These are phyloP conservation scores for Microcebus lehilahytsara DNA, from an alignment of 2,113 vertebrate species.

Conservation along the genomic window DNA sequence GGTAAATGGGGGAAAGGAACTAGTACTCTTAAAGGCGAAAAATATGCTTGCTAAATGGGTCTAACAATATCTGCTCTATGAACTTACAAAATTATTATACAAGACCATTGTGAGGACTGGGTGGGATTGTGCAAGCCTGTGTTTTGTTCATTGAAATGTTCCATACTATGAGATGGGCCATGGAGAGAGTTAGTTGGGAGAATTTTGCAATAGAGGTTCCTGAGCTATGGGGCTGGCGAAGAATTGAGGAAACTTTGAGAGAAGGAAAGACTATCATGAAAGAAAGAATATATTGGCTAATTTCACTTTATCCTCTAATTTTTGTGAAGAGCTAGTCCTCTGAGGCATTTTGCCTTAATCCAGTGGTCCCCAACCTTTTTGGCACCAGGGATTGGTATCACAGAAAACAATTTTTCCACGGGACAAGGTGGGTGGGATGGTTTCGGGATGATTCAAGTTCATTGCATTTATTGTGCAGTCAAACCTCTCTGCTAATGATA, in stretches of 20 bases:
- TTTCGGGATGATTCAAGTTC: too few species aligned
- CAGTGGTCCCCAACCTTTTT: too few species aligned
- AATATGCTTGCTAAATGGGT: background rate
- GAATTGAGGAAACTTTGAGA: background rate
- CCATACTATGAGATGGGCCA: background rate
- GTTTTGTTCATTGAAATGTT: background rate
- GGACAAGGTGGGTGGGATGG: too few species aligned
- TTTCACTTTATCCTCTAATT: background rate
- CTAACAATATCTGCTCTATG: background rate
- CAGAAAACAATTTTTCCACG: too few species aligned
- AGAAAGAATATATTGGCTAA: background rate
- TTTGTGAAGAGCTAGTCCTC: background rate
- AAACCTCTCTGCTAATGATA: too few species aligned
- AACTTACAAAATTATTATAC: background rate
- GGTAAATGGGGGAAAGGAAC: background rate
- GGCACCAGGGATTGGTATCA: too few species aligned
- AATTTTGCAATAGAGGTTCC: background rate
- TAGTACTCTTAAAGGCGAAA: background rate
- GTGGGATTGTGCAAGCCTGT: background rate
- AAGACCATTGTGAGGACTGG: background rate
- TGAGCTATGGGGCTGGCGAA: background rate
- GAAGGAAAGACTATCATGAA: background rate
- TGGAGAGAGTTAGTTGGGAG: background rate
- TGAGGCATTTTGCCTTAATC: background rate
- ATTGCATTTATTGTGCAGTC: too few species aligned